Conservation (phyloP, 2,113 vertebrate genomes). For the Cheirogaleus medius region DNA sequence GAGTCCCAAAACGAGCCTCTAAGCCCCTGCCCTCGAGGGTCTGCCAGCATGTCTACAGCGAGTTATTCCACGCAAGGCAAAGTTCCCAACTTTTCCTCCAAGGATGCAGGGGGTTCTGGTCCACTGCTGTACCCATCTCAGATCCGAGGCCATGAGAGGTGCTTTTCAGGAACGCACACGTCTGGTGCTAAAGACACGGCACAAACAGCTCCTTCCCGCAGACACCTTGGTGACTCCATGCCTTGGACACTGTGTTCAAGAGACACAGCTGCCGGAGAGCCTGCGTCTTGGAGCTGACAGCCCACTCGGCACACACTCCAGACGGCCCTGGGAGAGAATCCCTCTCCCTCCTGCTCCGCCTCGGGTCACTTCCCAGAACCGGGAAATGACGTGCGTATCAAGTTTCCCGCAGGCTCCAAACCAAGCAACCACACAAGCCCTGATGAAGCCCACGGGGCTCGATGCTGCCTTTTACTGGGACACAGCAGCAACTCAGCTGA, state of each 20-base stretch:
- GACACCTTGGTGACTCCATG: neutral
- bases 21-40: neutral
- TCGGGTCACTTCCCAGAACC: neutral
- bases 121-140: no score
- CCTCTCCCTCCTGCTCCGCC: neutral
- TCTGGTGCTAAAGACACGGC: neutral
- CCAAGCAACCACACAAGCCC: neutral
- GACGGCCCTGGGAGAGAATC: neutral
- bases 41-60: neutral
- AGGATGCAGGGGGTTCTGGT: neutral
- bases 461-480: slow-evolving; percentile 35
- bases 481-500: slow-evolving; percentile 70
- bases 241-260: slow-evolving; percentile 1
- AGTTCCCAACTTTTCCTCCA: neutral
- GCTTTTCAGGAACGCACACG: neutral
- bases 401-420: neutral
- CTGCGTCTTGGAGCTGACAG: slow-evolving; percentile 55
- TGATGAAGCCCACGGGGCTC: neutral
- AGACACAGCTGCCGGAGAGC: slow-evolving; percentile 31
- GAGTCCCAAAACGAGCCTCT: rapidly evolving
- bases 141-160: neutral
- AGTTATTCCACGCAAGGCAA: neutral
- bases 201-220: neutral
- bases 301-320: slow-evolving; percentile 42
- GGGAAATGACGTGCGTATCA: neutral